These are phyloP conservation scores for Pseudopleuronectes americanus DNA, from an alignment of 2,797 vertebrate species.

Conservation along the genomic window DNA sequence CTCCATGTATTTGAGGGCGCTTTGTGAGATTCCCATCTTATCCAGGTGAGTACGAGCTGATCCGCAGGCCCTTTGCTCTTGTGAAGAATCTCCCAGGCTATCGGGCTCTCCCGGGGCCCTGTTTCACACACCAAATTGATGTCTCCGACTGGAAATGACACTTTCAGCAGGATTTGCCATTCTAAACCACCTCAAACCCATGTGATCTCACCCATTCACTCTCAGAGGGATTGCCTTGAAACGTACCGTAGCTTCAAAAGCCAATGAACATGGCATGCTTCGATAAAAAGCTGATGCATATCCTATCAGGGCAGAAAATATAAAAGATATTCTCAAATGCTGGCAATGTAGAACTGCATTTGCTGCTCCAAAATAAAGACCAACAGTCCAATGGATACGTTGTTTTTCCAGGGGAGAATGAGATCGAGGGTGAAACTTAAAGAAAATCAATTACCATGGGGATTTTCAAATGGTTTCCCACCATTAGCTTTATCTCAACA, in stretches of 20 bases:
- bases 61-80: slow-evolving; percentile 82
- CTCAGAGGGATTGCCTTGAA: slow-evolving; percentile 83
- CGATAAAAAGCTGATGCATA: slow-evolving; percentile 75
- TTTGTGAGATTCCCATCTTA: slow-evolving; percentile 76
- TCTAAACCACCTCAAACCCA: slow-evolving; percentile 87
- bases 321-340: slow-evolving; percentile 74
- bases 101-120: slow-evolving; percentile 79
- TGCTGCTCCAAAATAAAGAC: slow-evolving; percentile 67
- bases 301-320: slow-evolving; percentile 53
- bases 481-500: slow-evolving; percentile 45
- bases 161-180: slow-evolving; percentile 88
- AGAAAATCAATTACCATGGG: slow-evolving; percentile 75
- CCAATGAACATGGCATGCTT: slow-evolving; percentile 76
- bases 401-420: slow-evolving; percentile 54
- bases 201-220: slow-evolving; percentile 83
- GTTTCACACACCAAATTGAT: slow-evolving; percentile 85
- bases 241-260: slow-evolving; percentile 80
- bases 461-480: slow-evolving; percentile 66
- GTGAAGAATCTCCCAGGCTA: slow-evolving; percentile 82
- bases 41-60: slow-evolving; percentile 79
- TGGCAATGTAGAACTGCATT: slow-evolving; percentile 71
- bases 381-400: slow-evolving; percentile 64
- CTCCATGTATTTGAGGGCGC: slow-evolving; percentile 62
- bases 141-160: slow-evolving; percentile 85
- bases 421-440: slow-evolving; percentile 59